Conservation (phyloP, 2,113 vertebrate genomes). For the Indicator indicator region DNA sequence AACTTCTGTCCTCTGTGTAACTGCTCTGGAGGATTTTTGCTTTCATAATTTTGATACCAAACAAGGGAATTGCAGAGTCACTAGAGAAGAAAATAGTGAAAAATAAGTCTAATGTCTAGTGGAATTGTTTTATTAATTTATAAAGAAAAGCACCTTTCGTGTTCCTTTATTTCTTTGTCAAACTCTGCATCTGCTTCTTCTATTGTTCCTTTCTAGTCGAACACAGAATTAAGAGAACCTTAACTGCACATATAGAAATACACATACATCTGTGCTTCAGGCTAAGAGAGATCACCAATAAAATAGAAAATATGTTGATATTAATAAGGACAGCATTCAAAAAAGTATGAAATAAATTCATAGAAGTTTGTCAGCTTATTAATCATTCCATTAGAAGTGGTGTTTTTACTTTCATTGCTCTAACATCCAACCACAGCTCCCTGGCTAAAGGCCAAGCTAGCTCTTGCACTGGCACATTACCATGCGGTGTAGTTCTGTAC, state of each 20-base stretch:
- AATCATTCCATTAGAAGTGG: slow-evolving; percentile 68
- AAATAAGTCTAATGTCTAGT: background rate
- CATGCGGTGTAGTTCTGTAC: slow-evolving; percentile 66
- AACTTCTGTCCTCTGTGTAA: slow-evolving; percentile 39
- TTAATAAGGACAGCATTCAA: slow-evolving; percentile 48
- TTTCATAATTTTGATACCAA: slow-evolving; percentile 35
- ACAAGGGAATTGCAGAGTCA: background rate
- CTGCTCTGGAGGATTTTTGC: background rate
- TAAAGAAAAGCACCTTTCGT: background rate
- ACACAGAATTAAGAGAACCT: slow-evolving; percentile 8
- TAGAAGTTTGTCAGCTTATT: slow-evolving; percentile 75
- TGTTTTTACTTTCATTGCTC: slow-evolving; percentile 72
- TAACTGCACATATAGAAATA: background rate
- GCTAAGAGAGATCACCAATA: slow-evolving; percentile 42
- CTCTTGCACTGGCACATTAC: slow-evolving; percentile 75
- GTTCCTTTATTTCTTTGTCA: background rate
- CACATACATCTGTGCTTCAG: background rate
- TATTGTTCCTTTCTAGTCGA: background rate
- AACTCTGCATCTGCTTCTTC: background rate
- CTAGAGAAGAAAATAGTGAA: background rate
- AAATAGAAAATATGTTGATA: slow-evolving; percentile 57
- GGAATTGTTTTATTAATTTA: background rate
- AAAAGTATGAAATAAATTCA: slow-evolving; percentile 59
- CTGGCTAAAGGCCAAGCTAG: slow-evolving; percentile 80
- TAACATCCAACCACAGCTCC: slow-evolving; percentile 77